Evolutionary conservation across 2,113 vertebrate genomes (phyloP).

Genomic region (Toxotes chatareus): DNA sequence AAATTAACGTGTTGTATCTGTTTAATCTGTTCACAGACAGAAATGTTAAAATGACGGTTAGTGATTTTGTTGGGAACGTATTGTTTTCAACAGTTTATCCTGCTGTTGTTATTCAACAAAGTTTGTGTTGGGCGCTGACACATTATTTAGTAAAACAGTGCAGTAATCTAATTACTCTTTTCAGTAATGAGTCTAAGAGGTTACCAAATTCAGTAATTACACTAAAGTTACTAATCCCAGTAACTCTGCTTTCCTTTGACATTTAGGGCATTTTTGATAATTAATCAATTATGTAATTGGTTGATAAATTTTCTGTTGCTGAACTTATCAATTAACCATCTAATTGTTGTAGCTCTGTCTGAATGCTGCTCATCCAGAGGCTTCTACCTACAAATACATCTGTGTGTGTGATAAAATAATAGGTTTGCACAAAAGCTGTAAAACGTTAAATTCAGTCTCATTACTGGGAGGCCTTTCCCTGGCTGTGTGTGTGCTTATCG

Average conservation of each 20-base stretch:
- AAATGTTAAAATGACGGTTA: too few species aligned
- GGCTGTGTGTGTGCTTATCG: slow-evolving; percentile 65
- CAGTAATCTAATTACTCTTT: not conserved
- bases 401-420: slow-evolving; percentile 40
- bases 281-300: too few species aligned
- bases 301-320: not conserved
- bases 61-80: too few species aligned
- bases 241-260: too few species aligned
- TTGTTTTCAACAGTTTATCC: too few species aligned
- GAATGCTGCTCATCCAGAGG: not conserved
- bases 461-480: slow-evolving; percentile 45
- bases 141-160: not conserved
- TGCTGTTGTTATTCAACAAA: too few species aligned
- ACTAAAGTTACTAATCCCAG: too few species aligned
- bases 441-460: slow-evolving; percentile 61
- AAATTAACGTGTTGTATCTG: not conserved
- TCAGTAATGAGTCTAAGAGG: too few species aligned
- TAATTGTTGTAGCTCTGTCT: not conserved
- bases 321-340: not conserved
- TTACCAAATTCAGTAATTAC: too few species aligned
- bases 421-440: slow-evolving; percentile 37
- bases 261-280: too few species aligned
- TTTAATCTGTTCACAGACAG: too few species aligned
- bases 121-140: too few species aligned
- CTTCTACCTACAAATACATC: slow-evolving; percentile 1